Conservation (phyloP, 2,888 invertebrate species). For the Pandemis corylana region DNA sequence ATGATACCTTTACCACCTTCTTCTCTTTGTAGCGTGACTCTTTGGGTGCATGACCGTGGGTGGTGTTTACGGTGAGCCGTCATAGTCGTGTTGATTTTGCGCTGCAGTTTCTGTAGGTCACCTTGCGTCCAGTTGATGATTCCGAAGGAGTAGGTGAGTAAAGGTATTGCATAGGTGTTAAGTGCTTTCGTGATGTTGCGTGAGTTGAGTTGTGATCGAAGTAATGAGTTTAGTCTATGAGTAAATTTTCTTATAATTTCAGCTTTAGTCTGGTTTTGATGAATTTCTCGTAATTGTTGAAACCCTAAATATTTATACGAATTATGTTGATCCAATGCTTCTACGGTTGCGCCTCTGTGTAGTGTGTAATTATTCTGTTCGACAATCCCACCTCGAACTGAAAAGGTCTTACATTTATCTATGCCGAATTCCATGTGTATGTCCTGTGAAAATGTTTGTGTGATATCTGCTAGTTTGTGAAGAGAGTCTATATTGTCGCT, state of each 20-base stretch:
- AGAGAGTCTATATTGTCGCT: too few relatives aligned
- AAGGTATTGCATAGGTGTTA: too few relatives aligned
- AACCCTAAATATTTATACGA: constrained; percentile 45
- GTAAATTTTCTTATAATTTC: not conserved
- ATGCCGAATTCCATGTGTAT: constrained; percentile 36
- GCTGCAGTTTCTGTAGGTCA: too few relatives aligned
- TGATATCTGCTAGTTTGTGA: constrained; percentile 21
- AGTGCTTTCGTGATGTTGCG: too few relatives aligned
- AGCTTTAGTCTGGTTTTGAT: constrained; percentile 39
- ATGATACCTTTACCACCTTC: constrained; percentile 47
- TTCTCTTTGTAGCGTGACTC: constrained; percentile 41
- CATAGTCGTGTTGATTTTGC: too few relatives aligned
- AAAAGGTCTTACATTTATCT: constrained; percentile 32
- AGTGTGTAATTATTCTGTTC: not conserved
- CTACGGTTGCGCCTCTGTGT: constrained; percentile 15
- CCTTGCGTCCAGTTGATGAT: too few relatives aligned
- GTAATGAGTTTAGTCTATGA: too few relatives aligned
- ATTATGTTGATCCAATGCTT: constrained; percentile 25
- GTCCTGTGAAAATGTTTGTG: constrained; percentile 28
- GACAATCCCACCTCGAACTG: not conserved
- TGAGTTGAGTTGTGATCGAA: too few relatives aligned
- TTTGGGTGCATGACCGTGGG: constrained; percentile 43
- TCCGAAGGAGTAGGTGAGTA: too few relatives aligned
- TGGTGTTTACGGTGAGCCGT: not conserved
- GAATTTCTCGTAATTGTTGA: constrained; percentile 37